Conservation (phyloP, 2,113 vertebrate species). For the Typhlomys cinereus region DNA sequence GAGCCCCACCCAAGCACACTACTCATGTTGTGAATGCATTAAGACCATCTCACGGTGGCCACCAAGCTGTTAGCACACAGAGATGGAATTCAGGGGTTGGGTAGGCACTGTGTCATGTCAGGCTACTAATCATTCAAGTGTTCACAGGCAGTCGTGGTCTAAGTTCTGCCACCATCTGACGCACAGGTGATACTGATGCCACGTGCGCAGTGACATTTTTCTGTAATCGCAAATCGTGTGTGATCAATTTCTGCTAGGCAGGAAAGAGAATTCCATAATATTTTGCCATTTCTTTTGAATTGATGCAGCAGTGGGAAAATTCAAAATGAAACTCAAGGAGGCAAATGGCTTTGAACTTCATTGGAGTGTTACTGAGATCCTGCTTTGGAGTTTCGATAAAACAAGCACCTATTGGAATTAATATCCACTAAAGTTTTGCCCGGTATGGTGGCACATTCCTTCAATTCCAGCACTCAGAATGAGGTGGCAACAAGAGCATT, state of each 20-base stretch:
- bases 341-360: not conserved
- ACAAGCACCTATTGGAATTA: not conserved
- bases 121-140: no score
- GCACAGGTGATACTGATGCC: no score
- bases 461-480: not conserved
- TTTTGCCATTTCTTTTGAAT: not conserved
- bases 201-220: no score
- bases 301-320: not conserved
- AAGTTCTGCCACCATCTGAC: no score
- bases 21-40: no score
- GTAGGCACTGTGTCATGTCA: no score
- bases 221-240: not conserved
- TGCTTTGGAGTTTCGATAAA: conserved; percentile 22
- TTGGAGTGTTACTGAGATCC: not conserved
- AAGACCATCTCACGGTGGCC: no score
- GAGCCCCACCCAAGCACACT: no score
- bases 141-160: no score
- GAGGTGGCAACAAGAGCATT: not conserved
- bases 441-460: not conserved
- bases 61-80: no score
- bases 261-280: not conserved
- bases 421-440: not conserved
- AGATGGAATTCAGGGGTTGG: no score
- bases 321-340: conserved; percentile 3
- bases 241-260: not conserved